Base-by-base conservation (phyloP, 2,888 invertebrate genomes). In the Leucophenga maculata region DNA sequence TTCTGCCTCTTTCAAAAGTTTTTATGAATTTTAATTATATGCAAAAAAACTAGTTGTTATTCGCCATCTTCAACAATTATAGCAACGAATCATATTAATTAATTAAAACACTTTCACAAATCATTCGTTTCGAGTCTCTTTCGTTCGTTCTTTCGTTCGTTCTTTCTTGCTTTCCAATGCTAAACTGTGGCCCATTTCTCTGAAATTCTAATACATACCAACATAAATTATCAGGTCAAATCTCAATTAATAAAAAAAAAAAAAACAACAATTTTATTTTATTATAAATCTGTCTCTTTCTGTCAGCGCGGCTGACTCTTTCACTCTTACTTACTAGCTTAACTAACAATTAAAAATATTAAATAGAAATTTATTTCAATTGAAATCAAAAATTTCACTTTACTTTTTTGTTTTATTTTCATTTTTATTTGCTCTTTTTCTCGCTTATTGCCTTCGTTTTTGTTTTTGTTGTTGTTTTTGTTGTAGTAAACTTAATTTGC, bases 311-410 rank as follows among this genome's bases (percentile, higher is more conserved):
- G n/a, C n/a, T n/a, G n/a, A 52, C 60, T 73, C 71, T 77, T 77
- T 76, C 73, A 72, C 73, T 71, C 46, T 32, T 20, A 52, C 75
- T 77, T 74, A n/a, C n/a, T 79, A 76, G 74, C 78, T 82, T 80
- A 82, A 80, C 74, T 69, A 78, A 82, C 80, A 81, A 81, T 83
- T 81, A 81, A 81, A 83, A 81, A 80, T 76, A 83, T 81, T 81
- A 81, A n/a, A 81, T 81, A 82, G 83, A 80, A 81, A 81, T 81
- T 81, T 81, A 81, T 81, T 83, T 81, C 80, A 81, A 81, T 81
- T 81, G 83, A 77, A 81, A 81, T 83, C 80, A 81, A 81, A 80
- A 81, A 80, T 77, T 80, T 82, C 78, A 76, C 76, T 78, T 71
- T 68, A 14, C n/a, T 22, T 57, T 26, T 57, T 57, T 8, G 20